Conservation (phyloP, 1,140 invertebrate species). For the Caerostris extrusa region DNA sequence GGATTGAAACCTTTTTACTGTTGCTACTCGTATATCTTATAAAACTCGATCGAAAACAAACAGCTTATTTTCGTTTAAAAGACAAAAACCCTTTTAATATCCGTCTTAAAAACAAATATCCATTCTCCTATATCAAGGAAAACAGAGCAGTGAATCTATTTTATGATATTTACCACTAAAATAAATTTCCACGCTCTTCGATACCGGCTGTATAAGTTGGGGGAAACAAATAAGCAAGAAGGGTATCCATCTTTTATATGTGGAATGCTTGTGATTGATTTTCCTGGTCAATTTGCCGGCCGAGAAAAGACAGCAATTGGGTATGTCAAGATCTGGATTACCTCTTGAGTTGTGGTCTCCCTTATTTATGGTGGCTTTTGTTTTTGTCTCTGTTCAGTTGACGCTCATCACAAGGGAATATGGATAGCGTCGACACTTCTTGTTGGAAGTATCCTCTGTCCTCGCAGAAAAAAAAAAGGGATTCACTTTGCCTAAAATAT, state of each 20-base stretch:
- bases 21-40: too few relatives aligned
- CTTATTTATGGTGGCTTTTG: constrained; percentile 64
- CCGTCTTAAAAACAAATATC: too few relatives aligned
- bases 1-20: too few relatives aligned
- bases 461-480: neutral
- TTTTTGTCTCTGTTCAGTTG: constrained; percentile 19
- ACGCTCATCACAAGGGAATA: constrained; percentile 28
- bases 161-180: constrained; percentile 9
- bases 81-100: too few relatives aligned
- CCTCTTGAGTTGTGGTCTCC: constrained; percentile 58
- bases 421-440: neutral
- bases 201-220: neutral
- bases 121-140: too few relatives aligned
- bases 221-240: neutral
- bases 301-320: constrained; percentile 38
- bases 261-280: constrained; percentile 48
- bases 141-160: too few relatives aligned
- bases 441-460: neutral
- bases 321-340: constrained; percentile 65
- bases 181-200: neutral
- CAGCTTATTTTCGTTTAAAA: too few relatives aligned
- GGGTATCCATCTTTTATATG: constrained; percentile 38
- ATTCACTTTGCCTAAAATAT: neutral
- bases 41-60: too few relatives aligned
- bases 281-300: constrained; percentile 48